A percentile compares a stretch with the other conserved stretches of the same genome.
Evolutionary conservation across 2,113 vertebrate species (phyloP).

Genomic region (Hemibates koningsi): DNA sequence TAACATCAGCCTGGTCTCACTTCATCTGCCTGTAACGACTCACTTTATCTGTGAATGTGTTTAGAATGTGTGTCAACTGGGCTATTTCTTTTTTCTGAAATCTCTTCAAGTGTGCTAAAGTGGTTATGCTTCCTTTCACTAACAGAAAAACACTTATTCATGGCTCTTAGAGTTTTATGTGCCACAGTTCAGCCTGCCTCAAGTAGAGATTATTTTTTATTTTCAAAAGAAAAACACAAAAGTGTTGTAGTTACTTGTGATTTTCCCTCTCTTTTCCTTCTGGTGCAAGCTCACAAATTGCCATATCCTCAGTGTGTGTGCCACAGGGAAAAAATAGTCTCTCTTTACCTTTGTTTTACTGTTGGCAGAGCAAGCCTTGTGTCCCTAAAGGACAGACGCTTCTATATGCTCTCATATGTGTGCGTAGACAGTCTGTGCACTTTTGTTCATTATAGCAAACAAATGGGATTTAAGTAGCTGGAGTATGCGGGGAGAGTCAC

Average conservation of each 20-base stretch:
- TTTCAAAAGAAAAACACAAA: background rate
- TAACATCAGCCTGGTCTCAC: constrained; percentile 15
- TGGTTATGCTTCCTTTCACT: background rate
- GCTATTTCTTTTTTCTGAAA: background rate
- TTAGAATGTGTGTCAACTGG: background rate
- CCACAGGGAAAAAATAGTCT: background rate
- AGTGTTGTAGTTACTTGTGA: background rate
- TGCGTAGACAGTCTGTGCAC: background rate
- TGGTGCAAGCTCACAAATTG: background rate
- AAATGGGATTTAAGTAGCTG: constrained; percentile 1
- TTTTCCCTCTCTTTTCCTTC: background rate
- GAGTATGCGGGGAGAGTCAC: background rate
- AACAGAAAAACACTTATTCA: background rate
- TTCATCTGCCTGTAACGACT: constrained; percentile 26
- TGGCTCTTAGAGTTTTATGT: background rate
- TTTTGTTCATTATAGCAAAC: background rate
- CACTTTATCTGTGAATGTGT: constrained; percentile 9
- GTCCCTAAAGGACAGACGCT: background rate
- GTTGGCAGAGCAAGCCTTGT: background rate
- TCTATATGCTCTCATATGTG: background rate
- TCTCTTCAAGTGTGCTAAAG: background rate
- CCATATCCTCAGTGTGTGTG: background rate
- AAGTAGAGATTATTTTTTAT: background rate
- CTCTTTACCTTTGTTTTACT: background rate
- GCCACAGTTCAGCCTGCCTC: background rate